Evolutionary conservation across 2,113 vertebrate genomes (phyloP), one percentile per base, ranked within the genome.

Genomic region (Gobiocypris rarus): DNA sequence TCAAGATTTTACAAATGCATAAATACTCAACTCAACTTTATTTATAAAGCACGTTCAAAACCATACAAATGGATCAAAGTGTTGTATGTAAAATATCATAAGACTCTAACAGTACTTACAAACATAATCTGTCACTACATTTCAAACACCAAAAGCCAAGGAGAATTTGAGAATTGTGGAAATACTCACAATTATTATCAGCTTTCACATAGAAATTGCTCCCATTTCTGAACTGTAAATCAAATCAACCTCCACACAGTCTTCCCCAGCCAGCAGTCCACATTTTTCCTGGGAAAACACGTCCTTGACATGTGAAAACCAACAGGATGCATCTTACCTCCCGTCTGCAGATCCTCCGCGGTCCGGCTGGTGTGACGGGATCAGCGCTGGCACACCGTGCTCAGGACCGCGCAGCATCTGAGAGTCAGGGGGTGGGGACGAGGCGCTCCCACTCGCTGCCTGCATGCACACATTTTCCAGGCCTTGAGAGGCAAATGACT

Each of bases 381-480:
- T 69, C 34, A 41, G 19, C 9, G 63, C 31, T 58, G 31, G 22
- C 52, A 17, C 22, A 52, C 65, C 22, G 45, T 17, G 38, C 59
- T 58, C 56, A 48, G 56, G 77, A 80, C 56, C 58, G 34, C 34
- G 13, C 56, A 61, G 77, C 77, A 43, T 79, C 76, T 61, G 76
- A 79, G 79, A 81, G 45, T 52, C 79, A 52, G 34, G 79, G 63
- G 67, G 65, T 52, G 38, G 81, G 59, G 26, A 74, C 3, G 81
- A 31, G 63, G 75, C 81, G 22, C 54, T 83, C 74, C 85, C 80
- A 70, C 85, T 70, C 74, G 43, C 61, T 86, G 43, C 22, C 59
- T 38, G 74, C 74, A 19, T 84, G 76, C 54, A 45, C 56, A 43
- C 56, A 41, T 75, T 86, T 74, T 74, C 85, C 81, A 79, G 73